A percentile compares a stretch with the other conserved stretches of the same genome.
These are phyloP conservation scores for Gymnorhina tibicen DNA, from an alignment of 2,113 vertebrate genomes.

Conservation along the genomic window DNA sequence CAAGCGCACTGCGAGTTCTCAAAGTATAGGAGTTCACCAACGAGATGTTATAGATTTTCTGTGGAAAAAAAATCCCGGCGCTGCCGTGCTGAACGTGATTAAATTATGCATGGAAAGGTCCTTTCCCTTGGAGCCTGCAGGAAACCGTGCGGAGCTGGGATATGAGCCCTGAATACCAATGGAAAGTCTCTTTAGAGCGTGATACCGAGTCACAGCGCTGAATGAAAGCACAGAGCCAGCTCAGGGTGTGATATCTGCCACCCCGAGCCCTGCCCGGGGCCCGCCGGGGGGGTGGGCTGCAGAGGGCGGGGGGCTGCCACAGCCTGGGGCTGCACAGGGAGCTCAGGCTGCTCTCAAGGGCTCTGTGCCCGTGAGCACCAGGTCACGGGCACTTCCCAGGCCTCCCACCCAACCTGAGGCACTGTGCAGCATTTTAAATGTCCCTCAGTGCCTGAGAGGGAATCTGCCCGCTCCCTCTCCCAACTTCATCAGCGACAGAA, in stretches of 20 bases:
- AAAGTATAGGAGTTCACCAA: not conserved
- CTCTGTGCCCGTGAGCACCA: not conserved
- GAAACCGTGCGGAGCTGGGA: not conserved
- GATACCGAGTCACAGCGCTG: not conserved
- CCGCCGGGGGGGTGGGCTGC: not conserved
- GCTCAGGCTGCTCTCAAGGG: not conserved
- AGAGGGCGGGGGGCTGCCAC: not conserved
- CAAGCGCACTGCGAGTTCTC: not conserved
- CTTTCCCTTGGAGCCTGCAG: not conserved
- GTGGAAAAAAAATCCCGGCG: not conserved
- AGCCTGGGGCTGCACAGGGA: not conserved
- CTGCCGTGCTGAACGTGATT: not conserved
- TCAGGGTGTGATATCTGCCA: not conserved
- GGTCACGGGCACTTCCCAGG: not conserved
- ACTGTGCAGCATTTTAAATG: not conserved
- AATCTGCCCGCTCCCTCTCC: not conserved
- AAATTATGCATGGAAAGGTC: not conserved
- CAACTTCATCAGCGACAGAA: not conserved
- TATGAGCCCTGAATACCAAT: slow-evolving; percentile 46
- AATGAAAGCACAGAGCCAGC: not conserved
- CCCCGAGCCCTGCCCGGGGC: not conserved
- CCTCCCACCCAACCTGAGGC: not conserved
- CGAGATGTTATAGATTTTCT: not conserved
- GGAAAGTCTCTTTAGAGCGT: not conserved
- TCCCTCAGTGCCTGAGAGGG: not conserved